Conservation (phyloP, 35 echinoderm and acorn worm genomes). For the Acanthaster planci region DNA sequence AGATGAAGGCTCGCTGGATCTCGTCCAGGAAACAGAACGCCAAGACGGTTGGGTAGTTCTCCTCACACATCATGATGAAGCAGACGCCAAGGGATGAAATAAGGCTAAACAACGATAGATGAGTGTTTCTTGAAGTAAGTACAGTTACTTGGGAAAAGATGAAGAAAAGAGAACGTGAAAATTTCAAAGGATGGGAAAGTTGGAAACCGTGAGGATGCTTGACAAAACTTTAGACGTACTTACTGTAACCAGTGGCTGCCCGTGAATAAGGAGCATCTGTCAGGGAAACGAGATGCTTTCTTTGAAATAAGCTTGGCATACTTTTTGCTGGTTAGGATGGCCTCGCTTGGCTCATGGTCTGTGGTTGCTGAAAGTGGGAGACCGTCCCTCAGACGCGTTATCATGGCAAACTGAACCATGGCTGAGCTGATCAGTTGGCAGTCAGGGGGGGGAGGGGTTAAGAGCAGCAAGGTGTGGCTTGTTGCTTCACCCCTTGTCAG, state of each 20-base stretch:
- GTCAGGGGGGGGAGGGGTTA: too few species aligned
- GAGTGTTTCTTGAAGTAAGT: too few species aligned
- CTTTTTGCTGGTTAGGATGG: constrained; percentile 69
- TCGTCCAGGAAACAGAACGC: constrained; percentile 98
- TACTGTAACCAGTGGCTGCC: constrained; percentile 93
- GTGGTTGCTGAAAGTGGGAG: constrained; percentile 85
- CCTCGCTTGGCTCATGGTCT: constrained; percentile 72
- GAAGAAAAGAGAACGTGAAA: too few species aligned
- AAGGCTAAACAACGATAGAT: too few species aligned
- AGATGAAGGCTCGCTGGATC: constrained; percentile 89
- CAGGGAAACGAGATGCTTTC: constrained; percentile 67
- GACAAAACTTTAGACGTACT: constrained; percentile 30
- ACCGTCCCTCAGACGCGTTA: constrained; percentile 81
- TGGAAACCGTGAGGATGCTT: too few species aligned
- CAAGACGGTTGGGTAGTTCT: constrained; percentile 91
- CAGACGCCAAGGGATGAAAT: constrained; percentile 94
- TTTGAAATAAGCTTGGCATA: constrained; percentile 88
- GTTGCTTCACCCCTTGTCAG: too few species aligned
- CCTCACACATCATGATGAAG: constrained; percentile 96
- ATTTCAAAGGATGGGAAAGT: too few species aligned
- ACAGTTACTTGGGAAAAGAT: too few species aligned
- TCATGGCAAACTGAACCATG: constrained; percentile 92
- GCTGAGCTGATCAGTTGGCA: background rate
- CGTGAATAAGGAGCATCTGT: constrained; percentile 92
- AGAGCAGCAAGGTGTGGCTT: too few species aligned